phyloP scores from a whole-genome alignment of 2,888 invertebrate genomes.

The Saturnia pavonia region DNA sequence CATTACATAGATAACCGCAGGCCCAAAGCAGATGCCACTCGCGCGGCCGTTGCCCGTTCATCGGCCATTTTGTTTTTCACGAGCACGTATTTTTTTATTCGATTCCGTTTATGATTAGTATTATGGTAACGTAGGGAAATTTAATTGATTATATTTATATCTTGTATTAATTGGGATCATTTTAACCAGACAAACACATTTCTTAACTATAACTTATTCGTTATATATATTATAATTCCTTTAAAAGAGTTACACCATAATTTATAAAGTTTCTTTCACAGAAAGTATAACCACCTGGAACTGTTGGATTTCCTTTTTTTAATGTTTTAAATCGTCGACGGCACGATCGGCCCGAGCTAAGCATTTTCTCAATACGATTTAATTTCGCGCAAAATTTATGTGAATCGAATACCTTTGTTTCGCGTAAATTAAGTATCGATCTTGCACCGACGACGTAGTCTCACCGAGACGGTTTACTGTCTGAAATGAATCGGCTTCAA shows the following conservation, averaged over 20 bases:
- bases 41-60: conserved; percentile 59
- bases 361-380: conserved; percentile 44
- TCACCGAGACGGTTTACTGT: conserved; percentile 24
- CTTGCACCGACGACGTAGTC: conserved; percentile 14
- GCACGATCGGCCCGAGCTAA: conserved; percentile 25
- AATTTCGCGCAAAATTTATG: conserved; percentile 62
- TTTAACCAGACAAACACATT: too few species aligned
- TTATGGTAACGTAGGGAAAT: neutral
- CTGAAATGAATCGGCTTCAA: conserved; percentile 4
- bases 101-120: conserved; percentile 6
- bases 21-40: conserved; percentile 59
- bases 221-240: neutral
- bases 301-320: neutral
- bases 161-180: neutral
- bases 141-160: neutral
- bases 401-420: conserved; percentile 54
- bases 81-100: conserved; percentile 21
- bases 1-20: conserved; percentile 53
- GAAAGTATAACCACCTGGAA: neutral
- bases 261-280: neutral
- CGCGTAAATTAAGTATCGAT: conserved; percentile 42
- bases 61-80: conserved; percentile 30
- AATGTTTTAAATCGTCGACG: conserved; percentile 14
- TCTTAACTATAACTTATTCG: too few species aligned
- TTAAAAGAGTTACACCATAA: neutral